Percentiles rank a stretch among this genome's conserved stretches.
These are phyloP conservation scores for Toxostoma redivivum DNA, from an alignment of 2,113 vertebrate genomes.

Conservation along the genomic window DNA sequence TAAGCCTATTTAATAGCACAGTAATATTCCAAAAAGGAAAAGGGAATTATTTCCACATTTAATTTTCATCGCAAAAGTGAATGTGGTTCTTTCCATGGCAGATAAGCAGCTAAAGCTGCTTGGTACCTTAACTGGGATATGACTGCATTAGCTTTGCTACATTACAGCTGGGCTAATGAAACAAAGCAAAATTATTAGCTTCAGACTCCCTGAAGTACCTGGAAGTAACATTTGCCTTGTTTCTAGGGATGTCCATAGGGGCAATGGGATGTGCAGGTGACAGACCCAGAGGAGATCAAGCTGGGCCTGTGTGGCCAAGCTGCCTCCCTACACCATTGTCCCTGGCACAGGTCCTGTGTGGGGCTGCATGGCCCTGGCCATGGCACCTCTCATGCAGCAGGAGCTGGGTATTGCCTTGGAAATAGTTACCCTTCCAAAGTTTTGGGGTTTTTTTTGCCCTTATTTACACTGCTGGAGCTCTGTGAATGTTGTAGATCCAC, in stretches of 20 bases:
- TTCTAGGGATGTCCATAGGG: neutral
- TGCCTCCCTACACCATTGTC: rapidly evolving
- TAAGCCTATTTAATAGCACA: slow-evolving; percentile 76
- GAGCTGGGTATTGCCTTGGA: neutral
- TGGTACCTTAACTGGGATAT: slow-evolving; percentile 35
- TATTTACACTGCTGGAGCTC: neutral
- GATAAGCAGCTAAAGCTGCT: slow-evolving; percentile 60
- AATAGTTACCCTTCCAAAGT: neutral
- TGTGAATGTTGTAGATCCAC: no score
- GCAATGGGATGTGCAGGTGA: neutral
- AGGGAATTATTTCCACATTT: slow-evolving; percentile 75
- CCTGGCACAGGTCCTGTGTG: neutral
- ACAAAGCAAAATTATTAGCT: slow-evolving; percentile 65
- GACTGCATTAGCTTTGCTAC: slow-evolving; percentile 72
- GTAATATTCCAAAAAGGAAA: slow-evolving; percentile 75
- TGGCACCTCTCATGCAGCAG: neutral
- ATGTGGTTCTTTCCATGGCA: slow-evolving; percentile 21
- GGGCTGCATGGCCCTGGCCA: neutral
- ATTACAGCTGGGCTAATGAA: slow-evolving; percentile 73
- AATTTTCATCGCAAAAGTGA: slow-evolving; percentile 70
- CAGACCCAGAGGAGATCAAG: neutral
- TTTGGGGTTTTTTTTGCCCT: neutral
- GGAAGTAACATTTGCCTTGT: neutral
- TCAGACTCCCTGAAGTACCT: slow-evolving; percentile 13
- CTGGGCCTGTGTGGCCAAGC: rapidly evolving